These are phyloP conservation scores for Trichacis sp. DNA, from an alignment of 2,888 invertebrate species.

Conservation along the genomic window DNA sequence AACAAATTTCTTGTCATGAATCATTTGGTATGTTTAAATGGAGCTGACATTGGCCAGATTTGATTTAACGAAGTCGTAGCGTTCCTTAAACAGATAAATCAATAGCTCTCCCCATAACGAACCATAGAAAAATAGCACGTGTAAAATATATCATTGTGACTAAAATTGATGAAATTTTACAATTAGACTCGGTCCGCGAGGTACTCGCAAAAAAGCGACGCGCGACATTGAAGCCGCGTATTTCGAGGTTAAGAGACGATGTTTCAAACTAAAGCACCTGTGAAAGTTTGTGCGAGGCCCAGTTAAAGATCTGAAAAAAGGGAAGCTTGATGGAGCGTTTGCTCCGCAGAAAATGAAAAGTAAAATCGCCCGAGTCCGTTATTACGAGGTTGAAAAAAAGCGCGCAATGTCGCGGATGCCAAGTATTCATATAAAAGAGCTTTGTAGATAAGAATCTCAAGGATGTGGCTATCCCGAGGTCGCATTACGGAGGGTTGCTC, in stretches of 20 bases:
- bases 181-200: constrained; percentile 21
- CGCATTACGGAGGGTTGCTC: constrained; percentile 32
- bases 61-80: constrained; percentile 33
- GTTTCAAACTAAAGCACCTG: neutral
- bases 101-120: constrained; percentile 31
- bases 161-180: constrained; percentile 41
- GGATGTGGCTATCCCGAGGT: constrained; percentile 21
- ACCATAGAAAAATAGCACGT: constrained; percentile 30
- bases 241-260: neutral
- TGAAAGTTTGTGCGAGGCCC: too few relatives aligned
- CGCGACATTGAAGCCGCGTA: constrained; percentile 18
- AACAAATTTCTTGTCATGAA: constrained; percentile 41
- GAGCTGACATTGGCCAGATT: constrained; percentile 36
- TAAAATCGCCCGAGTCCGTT: neutral
- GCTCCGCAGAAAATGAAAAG: neutral
- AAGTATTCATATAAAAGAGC: constrained; percentile 24
- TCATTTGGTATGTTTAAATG: constrained; percentile 35
- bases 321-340: too few relatives aligned
- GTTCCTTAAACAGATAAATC: constrained; percentile 40
- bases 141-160: constrained; percentile 38
- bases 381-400: neutral
- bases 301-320: too few relatives aligned
- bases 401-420: neutral
- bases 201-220: neutral
- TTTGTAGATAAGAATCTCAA: constrained; percentile 35